Evolutionary conservation across 2,113 vertebrate species (phyloP).

Genomic region (Egretta garzetta): DNA sequence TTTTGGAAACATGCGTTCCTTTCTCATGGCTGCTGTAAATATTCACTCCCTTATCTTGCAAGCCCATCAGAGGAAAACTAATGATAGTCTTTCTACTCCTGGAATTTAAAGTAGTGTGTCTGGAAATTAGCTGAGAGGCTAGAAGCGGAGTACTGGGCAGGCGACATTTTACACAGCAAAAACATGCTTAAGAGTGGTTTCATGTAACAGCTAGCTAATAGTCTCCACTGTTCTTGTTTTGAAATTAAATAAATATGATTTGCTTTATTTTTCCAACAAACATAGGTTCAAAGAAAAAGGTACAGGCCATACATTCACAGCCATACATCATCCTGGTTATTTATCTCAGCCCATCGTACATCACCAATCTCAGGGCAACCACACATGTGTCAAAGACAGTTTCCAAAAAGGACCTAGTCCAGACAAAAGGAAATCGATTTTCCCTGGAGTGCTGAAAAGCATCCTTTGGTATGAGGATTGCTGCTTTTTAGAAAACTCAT

Average conservation of each 20-base stretch:
- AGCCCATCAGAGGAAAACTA: conserved; percentile 15
- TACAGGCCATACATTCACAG: neutral
- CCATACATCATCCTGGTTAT: neutral
- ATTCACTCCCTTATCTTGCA: conserved; percentile 43
- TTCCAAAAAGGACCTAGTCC: neutral
- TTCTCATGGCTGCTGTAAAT: conserved; percentile 66
- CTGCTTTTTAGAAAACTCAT: neutral
- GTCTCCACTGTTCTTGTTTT: neutral
- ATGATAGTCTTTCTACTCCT: neutral
- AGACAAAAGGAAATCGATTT: neutral
- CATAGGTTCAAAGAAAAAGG: neutral
- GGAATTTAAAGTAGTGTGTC: neutral
- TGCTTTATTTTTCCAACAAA: neutral
- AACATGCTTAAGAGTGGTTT: neutral
- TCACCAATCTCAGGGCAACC: neutral
- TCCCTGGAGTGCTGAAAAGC: neutral
- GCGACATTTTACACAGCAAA: neutral
- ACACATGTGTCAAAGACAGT: neutral
- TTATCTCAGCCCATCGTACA: neutral
- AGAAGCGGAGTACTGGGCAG: neutral
- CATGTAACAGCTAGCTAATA: neutral
- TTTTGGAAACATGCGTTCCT: conserved; percentile 46
- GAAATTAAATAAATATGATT: neutral
- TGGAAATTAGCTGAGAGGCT: neutral
- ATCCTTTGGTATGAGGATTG: neutral